Conservation (phyloP, 2,797 vertebrate genomes). For the Molossus alvarezi region DNA sequence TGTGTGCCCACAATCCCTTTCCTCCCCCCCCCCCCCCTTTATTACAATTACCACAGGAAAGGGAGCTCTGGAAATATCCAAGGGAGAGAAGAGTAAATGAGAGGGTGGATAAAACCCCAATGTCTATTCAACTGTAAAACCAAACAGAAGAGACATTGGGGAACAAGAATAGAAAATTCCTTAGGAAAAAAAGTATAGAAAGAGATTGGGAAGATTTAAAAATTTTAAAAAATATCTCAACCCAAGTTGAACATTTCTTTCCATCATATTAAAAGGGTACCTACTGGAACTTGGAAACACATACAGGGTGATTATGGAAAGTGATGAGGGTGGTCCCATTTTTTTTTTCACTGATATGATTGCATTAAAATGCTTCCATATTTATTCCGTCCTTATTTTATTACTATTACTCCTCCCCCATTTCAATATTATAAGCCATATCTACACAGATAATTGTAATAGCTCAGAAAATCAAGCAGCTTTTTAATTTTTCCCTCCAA, state of each 20-base stretch:
- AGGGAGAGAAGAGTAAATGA: conserved; percentile 8
- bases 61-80: not conserved
- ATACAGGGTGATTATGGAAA: not conserved
- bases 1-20: not conserved
- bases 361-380: not conserved
- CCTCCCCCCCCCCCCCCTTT: not conserved
- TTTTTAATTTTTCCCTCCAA: conserved; percentile 34
- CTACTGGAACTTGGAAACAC: conserved; percentile 18
- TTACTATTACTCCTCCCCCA: not conserved
- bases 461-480: not conserved
- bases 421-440: conserved; percentile 26
- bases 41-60: conserved; percentile 35
- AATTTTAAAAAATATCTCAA: conserved; percentile 24
- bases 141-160: not conserved
- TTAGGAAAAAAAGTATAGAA: not conserved
- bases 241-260: conserved; percentile 44
- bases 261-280: not conserved
- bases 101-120: not conserved
- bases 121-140: not conserved
- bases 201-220: not conserved
- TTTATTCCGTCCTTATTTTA: not conserved
- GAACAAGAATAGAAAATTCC: conserved; percentile 27
- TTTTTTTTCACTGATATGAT: not conserved
- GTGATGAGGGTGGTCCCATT: not conserved
- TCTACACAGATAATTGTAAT: conserved; percentile 39